phyloP scores from a whole-genome alignment of 1,140 invertebrate species.

The Meloidogyne exigua region DNA sequence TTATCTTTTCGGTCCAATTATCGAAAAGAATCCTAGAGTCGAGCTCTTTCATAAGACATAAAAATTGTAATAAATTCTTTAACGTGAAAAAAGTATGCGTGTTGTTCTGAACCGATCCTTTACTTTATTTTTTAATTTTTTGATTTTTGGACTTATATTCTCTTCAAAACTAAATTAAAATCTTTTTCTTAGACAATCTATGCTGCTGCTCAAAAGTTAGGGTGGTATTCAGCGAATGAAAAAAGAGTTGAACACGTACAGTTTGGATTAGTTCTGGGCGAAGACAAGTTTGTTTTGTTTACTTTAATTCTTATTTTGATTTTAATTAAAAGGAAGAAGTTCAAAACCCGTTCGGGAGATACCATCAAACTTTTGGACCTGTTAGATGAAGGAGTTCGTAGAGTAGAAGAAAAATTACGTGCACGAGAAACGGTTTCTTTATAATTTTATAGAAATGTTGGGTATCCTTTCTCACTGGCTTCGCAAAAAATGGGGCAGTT shows the following conservation, averaged over 20 bases:
- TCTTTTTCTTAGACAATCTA: slow-evolving; percentile 71
- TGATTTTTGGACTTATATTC: too few relatives aligned
- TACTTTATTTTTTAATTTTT: too few relatives aligned
- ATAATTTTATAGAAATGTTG: too few relatives aligned
- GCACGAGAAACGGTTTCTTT: slow-evolving; percentile 86
- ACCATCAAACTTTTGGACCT: slow-evolving; percentile 84
- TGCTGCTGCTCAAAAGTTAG: slow-evolving; percentile 64
- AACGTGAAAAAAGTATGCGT: too few relatives aligned
- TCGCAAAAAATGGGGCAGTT: too few relatives aligned
- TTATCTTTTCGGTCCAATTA: too few relatives aligned
- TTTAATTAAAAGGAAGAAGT: slow-evolving; percentile 77
- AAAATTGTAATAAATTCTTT: too few relatives aligned
- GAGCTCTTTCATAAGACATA: too few relatives aligned
- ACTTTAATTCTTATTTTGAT: neutral
- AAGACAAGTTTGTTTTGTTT: slow-evolving; percentile 75
- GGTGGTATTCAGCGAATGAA: slow-evolving; percentile 53
- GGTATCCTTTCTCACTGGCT: too few relatives aligned
- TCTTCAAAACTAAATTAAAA: too few relatives aligned
- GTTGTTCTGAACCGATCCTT: too few relatives aligned
- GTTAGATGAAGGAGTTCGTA: slow-evolving; percentile 86
- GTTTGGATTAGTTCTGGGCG: slow-evolving; percentile 94
- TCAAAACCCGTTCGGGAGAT: slow-evolving; percentile 96
- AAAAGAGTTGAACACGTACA: slow-evolving; percentile 80
- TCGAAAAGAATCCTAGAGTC: too few relatives aligned
- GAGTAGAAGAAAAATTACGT: slow-evolving; percentile 79